Conservation (phyloP, 2,797 vertebrate genomes). For the Novumbra hubbsi region DNA sequence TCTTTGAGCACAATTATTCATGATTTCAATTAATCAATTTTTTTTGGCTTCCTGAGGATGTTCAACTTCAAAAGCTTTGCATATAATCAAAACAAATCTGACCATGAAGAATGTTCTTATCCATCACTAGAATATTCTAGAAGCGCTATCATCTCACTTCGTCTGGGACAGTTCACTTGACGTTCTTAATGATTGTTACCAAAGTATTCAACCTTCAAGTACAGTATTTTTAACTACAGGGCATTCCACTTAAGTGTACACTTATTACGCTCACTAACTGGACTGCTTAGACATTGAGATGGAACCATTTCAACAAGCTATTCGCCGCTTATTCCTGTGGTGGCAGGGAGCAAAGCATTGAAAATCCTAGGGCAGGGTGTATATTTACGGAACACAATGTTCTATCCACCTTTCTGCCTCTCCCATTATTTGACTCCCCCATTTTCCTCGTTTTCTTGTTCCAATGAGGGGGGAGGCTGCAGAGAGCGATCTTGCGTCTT, state of each 20-base stretch:
- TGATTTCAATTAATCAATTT: neutral
- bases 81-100: neutral
- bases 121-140: neutral
- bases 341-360: neutral
- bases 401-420: neutral
- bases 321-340: neutral
- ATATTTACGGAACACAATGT: neutral
- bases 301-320: neutral
- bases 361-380: neutral
- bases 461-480: constrained; percentile 10
- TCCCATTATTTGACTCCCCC: neutral
- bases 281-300: neutral
- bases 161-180: neutral
- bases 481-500: constrained; percentile 23
- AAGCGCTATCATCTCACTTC: neutral
- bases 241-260: neutral
- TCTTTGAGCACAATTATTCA: neutral
- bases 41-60: neutral
- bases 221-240: neutral
- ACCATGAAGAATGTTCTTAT: neutral
- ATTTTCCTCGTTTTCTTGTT: constrained; percentile 25
- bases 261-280: neutral
- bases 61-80: neutral
- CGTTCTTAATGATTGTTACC: neutral
- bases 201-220: neutral